Evolutionary conservation across 2,113 vertebrate genomes (phyloP).

Genomic region (Caranx ignobilis): DNA sequence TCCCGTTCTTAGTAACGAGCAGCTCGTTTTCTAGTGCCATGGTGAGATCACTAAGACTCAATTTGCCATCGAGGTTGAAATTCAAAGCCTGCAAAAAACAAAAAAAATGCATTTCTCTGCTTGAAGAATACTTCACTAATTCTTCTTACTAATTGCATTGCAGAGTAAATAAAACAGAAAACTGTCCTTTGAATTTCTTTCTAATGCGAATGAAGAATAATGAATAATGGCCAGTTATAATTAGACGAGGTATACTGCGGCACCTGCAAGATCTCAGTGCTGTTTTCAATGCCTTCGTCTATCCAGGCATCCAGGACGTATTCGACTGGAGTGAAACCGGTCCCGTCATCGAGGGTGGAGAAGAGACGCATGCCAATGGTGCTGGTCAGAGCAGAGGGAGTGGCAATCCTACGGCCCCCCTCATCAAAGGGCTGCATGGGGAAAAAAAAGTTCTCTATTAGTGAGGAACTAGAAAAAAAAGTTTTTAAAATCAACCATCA

Average conservation of each 20-base stretch:
- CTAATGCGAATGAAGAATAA: neutral
- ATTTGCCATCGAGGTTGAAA: slow-evolving; percentile 89
- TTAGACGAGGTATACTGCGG: accelerated
- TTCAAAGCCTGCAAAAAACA: slow-evolving; percentile 88
- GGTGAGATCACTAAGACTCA: slow-evolving; percentile 91
- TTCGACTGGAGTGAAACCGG: slow-evolving; percentile 89
- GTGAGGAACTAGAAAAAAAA: neutral
- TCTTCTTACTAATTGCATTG: too few species aligned
- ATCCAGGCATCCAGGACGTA: slow-evolving; percentile 91
- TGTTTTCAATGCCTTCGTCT: slow-evolving; percentile 93
- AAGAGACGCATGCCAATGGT: slow-evolving; percentile 89
- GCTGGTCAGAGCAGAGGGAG: slow-evolving; percentile 85
- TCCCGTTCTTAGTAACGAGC: slow-evolving; percentile 89
- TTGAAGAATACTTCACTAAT: too few species aligned
- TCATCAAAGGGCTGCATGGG: slow-evolving; percentile 91
- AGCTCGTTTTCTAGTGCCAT: slow-evolving; percentile 94
- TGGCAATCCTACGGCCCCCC: slow-evolving; percentile 87
- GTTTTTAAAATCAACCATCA: too few species aligned
- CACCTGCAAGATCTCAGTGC: slow-evolving; percentile 94
- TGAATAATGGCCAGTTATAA: neutral
- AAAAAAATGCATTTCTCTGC: accelerated
- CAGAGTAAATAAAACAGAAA: too few species aligned
- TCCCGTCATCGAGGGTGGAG: slow-evolving; percentile 92
- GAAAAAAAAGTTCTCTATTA: neutral
- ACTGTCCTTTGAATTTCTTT: too few species aligned